Evolutionary conservation across 2,113 vertebrate species (phyloP), one percentile per base, ranked within the genome.

Genomic region (Trematomus loennbergii): DNA sequence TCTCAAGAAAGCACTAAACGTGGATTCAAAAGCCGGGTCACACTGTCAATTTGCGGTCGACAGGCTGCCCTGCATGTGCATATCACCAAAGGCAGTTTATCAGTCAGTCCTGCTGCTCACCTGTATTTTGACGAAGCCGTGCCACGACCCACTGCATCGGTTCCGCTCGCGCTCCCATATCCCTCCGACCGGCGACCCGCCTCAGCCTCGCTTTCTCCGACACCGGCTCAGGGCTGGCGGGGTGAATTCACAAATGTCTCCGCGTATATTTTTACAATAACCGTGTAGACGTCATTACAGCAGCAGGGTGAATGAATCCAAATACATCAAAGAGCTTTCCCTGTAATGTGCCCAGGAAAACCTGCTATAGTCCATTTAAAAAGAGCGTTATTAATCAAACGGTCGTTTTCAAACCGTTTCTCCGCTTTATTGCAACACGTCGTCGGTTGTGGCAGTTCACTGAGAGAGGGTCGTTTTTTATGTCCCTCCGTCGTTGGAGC

Each of bases 91-190:
- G 36, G 22, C 10, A 40, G 49, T 36, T 64, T 7, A 63, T 22
- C 25, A 3, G 12, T 33, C 36, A 29, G 25, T 49, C 20, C 53
- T 12, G 68, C 63, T 25, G 68, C 94, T 93, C 88, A 95, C 94
- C 94, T 94, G 94, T 91, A 72, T 93, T 87, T 88, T 93, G 86
- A 93, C 87, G 87, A 82, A 84, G 91, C 88, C 91, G 87, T 81
- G 82, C 79, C 83, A 79, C 91, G 87, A 94, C 84, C 93, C 91
- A 84, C 91, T 91, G 89, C 91, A 85, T 89, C 79, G 83, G 90
- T 89, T 91, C 90, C 88, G 81, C 85, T 92, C 87, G 86, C 86
- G 84, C 85, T 93, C 92, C 94, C 95, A 95, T 94, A 79, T 94
- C 94, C 93, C 85, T 57, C 79, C 86, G 78, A 63, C 60, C 65